Percentiles rank a stretch among this genome's conserved stretches.
phyloP scores from a whole-genome alignment of 2,888 invertebrate species.

The Priocnemis perturbator region DNA sequence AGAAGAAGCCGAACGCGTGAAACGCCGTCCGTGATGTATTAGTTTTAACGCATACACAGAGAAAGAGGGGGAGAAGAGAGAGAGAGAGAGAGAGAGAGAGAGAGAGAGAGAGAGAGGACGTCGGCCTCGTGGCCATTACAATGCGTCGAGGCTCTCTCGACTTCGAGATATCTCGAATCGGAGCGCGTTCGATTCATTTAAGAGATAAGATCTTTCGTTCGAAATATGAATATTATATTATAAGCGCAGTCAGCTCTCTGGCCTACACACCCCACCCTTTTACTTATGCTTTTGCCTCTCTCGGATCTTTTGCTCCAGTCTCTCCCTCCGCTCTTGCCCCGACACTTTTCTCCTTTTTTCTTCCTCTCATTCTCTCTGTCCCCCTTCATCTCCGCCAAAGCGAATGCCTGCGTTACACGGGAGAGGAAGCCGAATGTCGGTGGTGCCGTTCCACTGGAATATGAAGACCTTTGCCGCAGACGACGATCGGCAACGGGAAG shows the following conservation, averaged over 20 bases:
- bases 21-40: slow-evolving; percentile 57
- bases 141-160: slow-evolving; percentile 61
- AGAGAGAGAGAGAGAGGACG: slow-evolving; percentile 22
- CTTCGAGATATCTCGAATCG: slow-evolving; percentile 72
- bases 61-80: no score
- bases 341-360: slow-evolving; percentile 20
- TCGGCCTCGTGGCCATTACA: slow-evolving; percentile 61
- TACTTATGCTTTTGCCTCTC: slow-evolving; percentile 20
- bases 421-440: not conserved
- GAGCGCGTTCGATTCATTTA: slow-evolving; percentile 75
- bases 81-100: no score
- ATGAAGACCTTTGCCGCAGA: no score
- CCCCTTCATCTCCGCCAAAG: slow-evolving; percentile 42
- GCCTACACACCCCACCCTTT: no score
- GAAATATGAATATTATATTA: slow-evolving; percentile 75
- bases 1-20: slow-evolving; percentile 31
- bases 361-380: slow-evolving; percentile 16
- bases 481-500: not conserved
- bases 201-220: slow-evolving; percentile 74
- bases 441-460: no score
- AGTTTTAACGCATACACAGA: slow-evolving; percentile 58
- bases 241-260: slow-evolving; percentile 62
- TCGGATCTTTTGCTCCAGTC: slow-evolving; percentile 21
- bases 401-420: slow-evolving; percentile 49
- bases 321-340: slow-evolving; percentile 24